Evolutionary conservation across 2,797 vertebrate species (phyloP), one percentile per base, ranked within the genome.

Genomic region (Epinephelus malabaricus): DNA sequence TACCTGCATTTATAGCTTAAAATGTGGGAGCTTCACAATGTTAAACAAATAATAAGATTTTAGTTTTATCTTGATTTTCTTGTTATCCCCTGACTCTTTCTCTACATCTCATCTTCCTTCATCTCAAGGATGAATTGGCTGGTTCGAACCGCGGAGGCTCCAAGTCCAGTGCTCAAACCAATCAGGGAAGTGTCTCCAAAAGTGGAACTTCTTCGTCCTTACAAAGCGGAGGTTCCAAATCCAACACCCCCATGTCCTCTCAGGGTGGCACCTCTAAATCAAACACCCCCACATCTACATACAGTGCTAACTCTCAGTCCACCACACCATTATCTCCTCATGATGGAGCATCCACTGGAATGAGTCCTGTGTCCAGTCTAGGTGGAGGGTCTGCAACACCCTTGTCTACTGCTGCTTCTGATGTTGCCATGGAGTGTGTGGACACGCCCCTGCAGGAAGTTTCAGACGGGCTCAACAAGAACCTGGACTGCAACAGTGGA

Each of bases 91-190:
- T 73, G 2, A 8, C 19, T 45, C 46, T 34, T 34, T 25, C 1
- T 19, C 34, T 11, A 21, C 15, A 19, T 18, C 7, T 63, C 15
- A 12, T 69, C 30, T 21, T 53, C 23, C 14, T 69, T 25, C 19
- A 9, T 92, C 25, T 87, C 55, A 86, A 99, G 98, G 98, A 99
- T 96, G 98, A 99, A 86, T 91, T 99, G 81, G 94, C 96, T 70
- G 94, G 92, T 56, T 78, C 90, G 9, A 96, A 93, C 89, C 95
- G 90, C 21, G 79, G 92, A 74, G 94, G 93, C 71, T 95, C 96
- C 79, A 97, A 95, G 85, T 45, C 84, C 66, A 60, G 67, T 67
- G 46, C 87, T 4, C 79, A 87, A 15, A 34, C 69, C 63, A 86
- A 68, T 40, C 87, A 87, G 53, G 74, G 86, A 80, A 69, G 64